Evolutionary conservation across 2,113 vertebrate genomes (phyloP), one percentile per base, ranked within the genome.

Genomic region (Nothocercus nigrocapillus): DNA sequence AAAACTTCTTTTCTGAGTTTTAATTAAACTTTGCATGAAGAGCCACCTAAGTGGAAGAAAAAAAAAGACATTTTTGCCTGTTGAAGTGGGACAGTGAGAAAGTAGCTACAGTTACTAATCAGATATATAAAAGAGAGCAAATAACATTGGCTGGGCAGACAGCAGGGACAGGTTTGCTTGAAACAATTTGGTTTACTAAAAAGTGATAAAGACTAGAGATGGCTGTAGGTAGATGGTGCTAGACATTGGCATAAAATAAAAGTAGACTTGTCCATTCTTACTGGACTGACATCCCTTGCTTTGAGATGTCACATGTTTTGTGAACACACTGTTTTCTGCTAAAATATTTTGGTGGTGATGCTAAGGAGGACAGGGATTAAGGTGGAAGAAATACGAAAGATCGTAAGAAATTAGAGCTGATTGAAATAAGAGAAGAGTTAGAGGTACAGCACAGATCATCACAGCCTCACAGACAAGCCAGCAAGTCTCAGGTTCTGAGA

Each of bases 401-500:
- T 28, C 20, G 12, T 54, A 34, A n/a, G n/a, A 34, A 47, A 62
- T 34, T 67, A 11, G 47, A 56, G 40, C 32, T 61, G 51, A 22
- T 15, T 47, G 11, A 53, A 40, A 19, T 38, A 49, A 4, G 24
- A 64, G 24, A 61, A 34, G 22, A 63, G n/a, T 63, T 63, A 22
- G 7, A 17, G 15, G 1, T 45, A 15, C 1, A 0, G 42, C 63
- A 18, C 21, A 44, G 40, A 32, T 42, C 19, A 17, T 32, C 14
- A 19, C 18, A 51, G 63, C 56, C 49, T 63, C 75, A 51, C 27
- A 44, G 42, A 32, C 32, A 64, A 44, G 36, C 27, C 2, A 32
- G 18, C 18, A 14, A 0, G 22, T 66, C 9, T 49, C 21, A 20
- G 38, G 24, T 21, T 70, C 45, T 61, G 27, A 51, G 51, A 54